These are phyloP conservation scores for Micromussa lordhowensis DNA, from an alignment of 92 coral and sea anemone genomes.

Conservation along the genomic window DNA sequence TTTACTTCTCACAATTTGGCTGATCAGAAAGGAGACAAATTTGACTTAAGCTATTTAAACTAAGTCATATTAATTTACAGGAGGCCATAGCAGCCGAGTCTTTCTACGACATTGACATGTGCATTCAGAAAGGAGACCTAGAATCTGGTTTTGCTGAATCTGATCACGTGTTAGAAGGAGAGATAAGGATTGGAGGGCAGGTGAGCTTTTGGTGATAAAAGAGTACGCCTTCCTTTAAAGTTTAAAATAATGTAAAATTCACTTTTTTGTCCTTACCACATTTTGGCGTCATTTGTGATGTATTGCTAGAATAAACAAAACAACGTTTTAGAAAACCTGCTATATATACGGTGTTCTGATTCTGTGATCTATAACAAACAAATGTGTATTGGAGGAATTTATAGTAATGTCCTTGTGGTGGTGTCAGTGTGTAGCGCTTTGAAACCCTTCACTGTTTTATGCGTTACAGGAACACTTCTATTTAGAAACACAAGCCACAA, in stretches of 20 bases:
- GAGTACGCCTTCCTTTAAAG: neutral
- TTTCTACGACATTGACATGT: constrained; percentile 3
- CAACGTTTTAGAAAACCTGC: no score
- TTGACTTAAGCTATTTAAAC: neutral
- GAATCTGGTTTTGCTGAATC: constrained; percentile 71
- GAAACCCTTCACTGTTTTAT: no score
- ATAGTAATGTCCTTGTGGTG: no score
- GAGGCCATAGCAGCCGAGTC: constrained; percentile 79
- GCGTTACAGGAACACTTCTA: constrained; percentile 78
- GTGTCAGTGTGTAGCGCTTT: no score
- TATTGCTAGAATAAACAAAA: no score
- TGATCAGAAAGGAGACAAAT: no score
- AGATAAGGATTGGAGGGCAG: constrained; percentile 84
- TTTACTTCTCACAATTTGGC: no score
- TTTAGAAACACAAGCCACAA: constrained; percentile 68
- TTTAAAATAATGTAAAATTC: neutral
- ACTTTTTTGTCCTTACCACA: no score
- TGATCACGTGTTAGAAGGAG: constrained; percentile 79
- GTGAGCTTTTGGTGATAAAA: constrained; percentile 14
- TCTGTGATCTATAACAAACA: no score
- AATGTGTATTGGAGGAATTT: no score
- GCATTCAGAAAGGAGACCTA: constrained; percentile 70
- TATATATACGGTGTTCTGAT: no score
- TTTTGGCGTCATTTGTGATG: no score
- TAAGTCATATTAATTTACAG: constrained; percentile 20